A percentile compares a stretch with the other conserved stretches of the same genome.
Evolutionary conservation across 1,140 invertebrate species (phyloP).

Genomic region (Pinna nobilis): DNA sequence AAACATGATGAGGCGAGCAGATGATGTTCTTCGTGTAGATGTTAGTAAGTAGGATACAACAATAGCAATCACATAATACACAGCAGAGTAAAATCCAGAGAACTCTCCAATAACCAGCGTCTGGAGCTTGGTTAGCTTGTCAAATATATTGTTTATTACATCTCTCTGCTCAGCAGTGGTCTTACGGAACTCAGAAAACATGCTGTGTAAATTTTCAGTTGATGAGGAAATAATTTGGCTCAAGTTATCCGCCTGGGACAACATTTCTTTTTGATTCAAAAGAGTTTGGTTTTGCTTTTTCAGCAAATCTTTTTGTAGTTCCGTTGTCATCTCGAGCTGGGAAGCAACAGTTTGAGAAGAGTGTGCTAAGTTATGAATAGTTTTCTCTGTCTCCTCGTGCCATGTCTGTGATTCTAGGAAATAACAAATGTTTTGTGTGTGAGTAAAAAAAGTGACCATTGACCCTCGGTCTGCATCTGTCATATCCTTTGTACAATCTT

Average conservation of each 20-base stretch:
- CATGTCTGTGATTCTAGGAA: slow-evolving; percentile 81
- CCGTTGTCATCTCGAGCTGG: slow-evolving; percentile 75
- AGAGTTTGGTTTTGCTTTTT: slow-evolving; percentile 78
- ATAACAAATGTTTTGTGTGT: slow-evolving; percentile 83
- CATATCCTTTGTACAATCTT: slow-evolving; percentile 79
- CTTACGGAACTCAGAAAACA: slow-evolving; percentile 77
- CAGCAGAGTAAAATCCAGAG: slow-evolving; percentile 78
- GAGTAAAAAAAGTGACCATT: slow-evolving; percentile 82
- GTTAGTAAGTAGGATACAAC: slow-evolving; percentile 78
- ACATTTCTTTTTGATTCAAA: slow-evolving; percentile 77
- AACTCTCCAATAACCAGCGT: slow-evolving; percentile 78
- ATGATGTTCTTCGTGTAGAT: slow-evolving; percentile 75
- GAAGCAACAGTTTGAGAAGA: slow-evolving; percentile 76
- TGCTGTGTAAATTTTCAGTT: slow-evolving; percentile 74
- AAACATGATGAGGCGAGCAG: slow-evolving; percentile 77
- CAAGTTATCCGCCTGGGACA: slow-evolving; percentile 75
- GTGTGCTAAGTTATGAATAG: slow-evolving; percentile 75
- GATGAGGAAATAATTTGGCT: slow-evolving; percentile 72
- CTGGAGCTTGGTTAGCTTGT: slow-evolving; percentile 77
- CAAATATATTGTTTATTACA: slow-evolving; percentile 79
- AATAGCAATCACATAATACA: slow-evolving; percentile 77
- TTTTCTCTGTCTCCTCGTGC: slow-evolving; percentile 80
- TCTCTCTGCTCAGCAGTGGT: slow-evolving; percentile 77
- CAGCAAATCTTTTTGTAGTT: slow-evolving; percentile 73
- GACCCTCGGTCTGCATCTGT: slow-evolving; percentile 79